Percentiles rank a stretch among this genome's conserved stretches.
These are phyloP conservation scores for Rostratula benghalensis DNA, from an alignment of 2,113 vertebrate species.

Conservation along the genomic window DNA sequence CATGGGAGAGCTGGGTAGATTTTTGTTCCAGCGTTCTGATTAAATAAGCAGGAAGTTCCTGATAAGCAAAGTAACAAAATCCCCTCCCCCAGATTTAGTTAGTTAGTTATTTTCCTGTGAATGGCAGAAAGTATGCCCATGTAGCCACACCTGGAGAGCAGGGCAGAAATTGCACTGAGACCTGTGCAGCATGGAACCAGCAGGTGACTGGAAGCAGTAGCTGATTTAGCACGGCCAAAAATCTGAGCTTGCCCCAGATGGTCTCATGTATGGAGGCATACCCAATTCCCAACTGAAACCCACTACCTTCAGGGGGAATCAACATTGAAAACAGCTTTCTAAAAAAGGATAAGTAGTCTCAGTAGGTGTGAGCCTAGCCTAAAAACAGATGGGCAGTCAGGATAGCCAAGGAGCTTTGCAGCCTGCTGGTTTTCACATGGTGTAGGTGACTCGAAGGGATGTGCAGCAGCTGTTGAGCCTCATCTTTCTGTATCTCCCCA, in stretches of 20 bases:
- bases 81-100: not conserved
- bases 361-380: not conserved
- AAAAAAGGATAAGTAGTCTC: conserved; percentile 3
- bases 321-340: not conserved
- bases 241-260: not conserved
- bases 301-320: not conserved
- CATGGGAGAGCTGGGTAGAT: not conserved
- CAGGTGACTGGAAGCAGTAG: not conserved
- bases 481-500: not conserved
- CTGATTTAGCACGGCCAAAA: not conserved
- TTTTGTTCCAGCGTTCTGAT: not conserved
- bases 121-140: rapidly evolving
- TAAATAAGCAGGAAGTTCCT: not conserved
- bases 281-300: not conserved
- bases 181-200: rapidly evolving
- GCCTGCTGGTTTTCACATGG: not conserved
- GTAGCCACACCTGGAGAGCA: not conserved
- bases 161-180: not conserved
- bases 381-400: not conserved
- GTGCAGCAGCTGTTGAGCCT: conserved; percentile 9
- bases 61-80: not conserved
- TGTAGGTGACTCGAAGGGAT: not conserved
- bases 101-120: not conserved
- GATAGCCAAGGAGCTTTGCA: conserved; percentile 14
- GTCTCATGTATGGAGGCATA: not conserved